Conservation (phyloP, 2,888 invertebrate genomes). For the Brenthis hecate region DNA sequence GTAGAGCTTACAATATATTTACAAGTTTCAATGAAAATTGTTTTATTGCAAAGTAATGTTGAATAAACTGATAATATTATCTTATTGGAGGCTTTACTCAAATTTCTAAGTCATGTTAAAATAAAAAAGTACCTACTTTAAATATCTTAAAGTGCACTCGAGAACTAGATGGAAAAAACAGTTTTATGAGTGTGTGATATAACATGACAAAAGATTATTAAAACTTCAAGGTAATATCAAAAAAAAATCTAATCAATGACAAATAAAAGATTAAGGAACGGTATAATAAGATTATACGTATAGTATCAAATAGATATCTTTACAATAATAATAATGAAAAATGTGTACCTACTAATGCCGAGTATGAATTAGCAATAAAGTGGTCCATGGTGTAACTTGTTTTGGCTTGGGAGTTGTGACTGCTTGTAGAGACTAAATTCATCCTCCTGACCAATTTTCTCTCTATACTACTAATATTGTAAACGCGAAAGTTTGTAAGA, state of each 20-base stretch:
- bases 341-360: not conserved
- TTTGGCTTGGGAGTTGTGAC: too few species aligned
- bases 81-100: not conserved
- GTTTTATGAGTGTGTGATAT: not conserved
- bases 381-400: too few species aligned
- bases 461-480: too few species aligned
- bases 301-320: not conserved
- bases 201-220: not conserved
- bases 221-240: slow-evolving; percentile 1
- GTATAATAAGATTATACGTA: not conserved
- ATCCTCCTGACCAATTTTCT: too few species aligned
- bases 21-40: too few species aligned
- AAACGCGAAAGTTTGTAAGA: too few species aligned
- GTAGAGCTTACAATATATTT: too few species aligned
- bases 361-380: too few species aligned
- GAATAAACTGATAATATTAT: too few species aligned
- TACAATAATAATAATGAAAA: not conserved
- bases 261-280: slow-evolving; percentile 8
- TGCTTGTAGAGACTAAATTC: too few species aligned
- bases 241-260: slow-evolving; percentile 1
- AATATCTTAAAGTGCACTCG: not conserved
- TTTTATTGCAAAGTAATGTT: not conserved
- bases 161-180: not conserved
- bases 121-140: not conserved
- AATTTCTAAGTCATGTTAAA: not conserved